Base-by-base conservation (phyloP, 2,113 vertebrate species). In the Ondatra zibethicus region DNA sequence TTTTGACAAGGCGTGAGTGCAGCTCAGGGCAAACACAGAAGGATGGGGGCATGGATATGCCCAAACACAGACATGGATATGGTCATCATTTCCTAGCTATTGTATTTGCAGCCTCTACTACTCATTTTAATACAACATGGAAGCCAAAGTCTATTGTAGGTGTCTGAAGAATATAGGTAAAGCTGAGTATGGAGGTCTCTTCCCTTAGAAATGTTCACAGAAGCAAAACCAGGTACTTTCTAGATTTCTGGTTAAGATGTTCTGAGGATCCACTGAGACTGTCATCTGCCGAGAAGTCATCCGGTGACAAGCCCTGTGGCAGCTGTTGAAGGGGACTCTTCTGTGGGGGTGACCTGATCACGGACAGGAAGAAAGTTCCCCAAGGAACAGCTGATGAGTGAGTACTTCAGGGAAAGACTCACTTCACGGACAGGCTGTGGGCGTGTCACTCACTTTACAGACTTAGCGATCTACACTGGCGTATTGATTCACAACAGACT, bases 1-100 rank as follows among this genome's bases (percentile, higher is more conserved):
- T 93, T 93, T 52, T 91, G 89, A 95, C 93, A 90, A 95, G 75
- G 47, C 45, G 0, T 33, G 76, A 91, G 89, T 78, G 92, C 11
- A 39, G 52, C 65, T 92, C 58, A 66, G 17, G 68, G 89, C 75
- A 94, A 1, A 88, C 84, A 33, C 75, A 88, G 82, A 78, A 92
- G 58, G 73, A 61, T 42, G 84, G 95, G 76, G 91, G 23, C 36
- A 50, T 6, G 19, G 47, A 92, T 63, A 70, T 52, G 70, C 25
- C 39, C 52, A 31, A n/a, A 70, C 42, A 23, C 55, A 16, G 13
- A n/a, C 58, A 2, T 29, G n/a, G 80, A 63, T 61, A 55, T 31
- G 72, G 72, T 50, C 11, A 0, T 66, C 33, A 63, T 50, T 81
- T 96, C 55, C 52, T 50, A 47, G 58, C 55, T 33, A 14, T 23